Conservation (phyloP, 2,113 vertebrate species). For the Prolemur simus region DNA sequence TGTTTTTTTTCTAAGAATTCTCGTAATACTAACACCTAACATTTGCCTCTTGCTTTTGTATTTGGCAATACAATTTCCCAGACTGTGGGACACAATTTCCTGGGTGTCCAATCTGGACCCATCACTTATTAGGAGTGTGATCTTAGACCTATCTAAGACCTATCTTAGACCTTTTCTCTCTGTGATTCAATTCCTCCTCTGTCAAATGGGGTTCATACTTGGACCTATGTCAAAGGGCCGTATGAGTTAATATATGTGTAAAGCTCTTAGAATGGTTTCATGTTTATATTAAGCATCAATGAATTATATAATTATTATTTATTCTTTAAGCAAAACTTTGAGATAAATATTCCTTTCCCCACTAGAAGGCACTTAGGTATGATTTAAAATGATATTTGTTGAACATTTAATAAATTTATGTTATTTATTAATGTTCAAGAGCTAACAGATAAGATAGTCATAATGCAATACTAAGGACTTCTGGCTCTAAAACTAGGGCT, state of each 20-base stretch:
- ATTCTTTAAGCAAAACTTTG: background rate
- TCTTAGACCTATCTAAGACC: background rate
- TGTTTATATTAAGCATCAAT: background rate
- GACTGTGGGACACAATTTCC: background rate
- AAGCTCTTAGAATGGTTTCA: background rate
- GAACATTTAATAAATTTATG: background rate
- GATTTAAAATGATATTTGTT: background rate
- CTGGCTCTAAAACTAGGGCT: background rate
- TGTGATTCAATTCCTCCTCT: background rate
- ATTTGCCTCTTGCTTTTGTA: background rate
- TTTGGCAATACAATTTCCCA: background rate
- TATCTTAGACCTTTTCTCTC: background rate
- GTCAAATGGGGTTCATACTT: background rate
- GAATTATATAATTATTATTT: background rate
- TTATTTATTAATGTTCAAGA: background rate
- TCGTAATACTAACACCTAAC: background rate
- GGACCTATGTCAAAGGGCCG: background rate
- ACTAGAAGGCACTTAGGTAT: background rate
- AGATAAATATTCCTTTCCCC: background rate
- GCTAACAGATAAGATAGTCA: background rate
- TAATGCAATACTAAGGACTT: background rate
- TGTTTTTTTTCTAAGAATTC: background rate
- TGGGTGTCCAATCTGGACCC: background rate
- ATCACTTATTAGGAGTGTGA: background rate
- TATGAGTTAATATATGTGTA: background rate